A percentile compares a stretch with the other conserved stretches of the same genome.
Conservation (phyloP, 2,797 vertebrate species). For the Coendou prehensilis region DNA sequence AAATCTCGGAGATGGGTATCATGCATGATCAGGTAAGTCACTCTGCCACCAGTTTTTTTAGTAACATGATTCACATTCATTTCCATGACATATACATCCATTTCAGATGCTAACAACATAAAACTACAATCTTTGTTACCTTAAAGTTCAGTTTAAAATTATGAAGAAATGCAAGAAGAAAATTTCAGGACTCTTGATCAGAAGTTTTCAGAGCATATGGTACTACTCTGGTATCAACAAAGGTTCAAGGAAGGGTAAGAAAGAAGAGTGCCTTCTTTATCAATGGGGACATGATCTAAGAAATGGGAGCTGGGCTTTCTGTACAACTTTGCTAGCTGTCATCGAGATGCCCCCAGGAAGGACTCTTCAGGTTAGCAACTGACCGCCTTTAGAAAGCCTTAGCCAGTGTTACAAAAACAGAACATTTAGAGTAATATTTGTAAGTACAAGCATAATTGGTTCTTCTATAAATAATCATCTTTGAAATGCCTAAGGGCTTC, state of each 20-base stretch:
- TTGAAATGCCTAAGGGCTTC: no score
- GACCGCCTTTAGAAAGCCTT: background rate
- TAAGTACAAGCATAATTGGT: no score
- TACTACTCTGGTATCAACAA: background rate
- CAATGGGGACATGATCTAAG: constrained; percentile 53
- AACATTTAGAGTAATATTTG: no score
- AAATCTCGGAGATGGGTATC: background rate
- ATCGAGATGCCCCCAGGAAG: background rate
- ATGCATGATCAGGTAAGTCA: constrained; percentile 48
- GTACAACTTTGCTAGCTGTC: background rate
- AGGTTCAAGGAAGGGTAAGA: constrained; percentile 11
- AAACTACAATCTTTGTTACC: constrained; percentile 20
- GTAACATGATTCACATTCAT: constrained; percentile 53
- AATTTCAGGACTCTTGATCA: constrained; percentile 68
- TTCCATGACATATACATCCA: constrained; percentile 1
- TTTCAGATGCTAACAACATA: background rate
- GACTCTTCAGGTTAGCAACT: background rate
- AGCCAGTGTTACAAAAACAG: background rate
- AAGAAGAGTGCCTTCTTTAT: background rate
- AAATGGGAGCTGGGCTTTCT: background rate
- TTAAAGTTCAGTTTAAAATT: constrained; percentile 42
- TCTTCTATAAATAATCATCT: no score
- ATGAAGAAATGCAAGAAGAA: constrained; percentile 37
- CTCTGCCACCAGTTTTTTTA: background rate
- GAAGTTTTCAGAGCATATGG: background rate